These are phyloP conservation scores for Cephus pulcher DNA, from an alignment of 2,888 invertebrate genomes.

Conservation along the genomic window DNA sequence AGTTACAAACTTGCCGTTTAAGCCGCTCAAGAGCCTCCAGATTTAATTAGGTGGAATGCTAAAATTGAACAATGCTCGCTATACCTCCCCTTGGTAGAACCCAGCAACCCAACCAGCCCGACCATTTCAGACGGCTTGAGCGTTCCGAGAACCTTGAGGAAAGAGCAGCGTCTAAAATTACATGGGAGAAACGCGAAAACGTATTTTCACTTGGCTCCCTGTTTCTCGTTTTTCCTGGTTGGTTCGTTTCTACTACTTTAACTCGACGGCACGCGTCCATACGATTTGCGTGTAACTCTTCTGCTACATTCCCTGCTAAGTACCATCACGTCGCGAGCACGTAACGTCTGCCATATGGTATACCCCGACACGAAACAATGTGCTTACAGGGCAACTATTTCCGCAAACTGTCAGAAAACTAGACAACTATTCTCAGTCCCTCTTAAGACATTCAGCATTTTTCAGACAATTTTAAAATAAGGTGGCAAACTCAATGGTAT, in stretches of 20 bases:
- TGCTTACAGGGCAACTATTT: no score
- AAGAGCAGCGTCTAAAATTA: background rate
- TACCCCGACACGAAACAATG: no score
- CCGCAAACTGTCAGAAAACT: background rate
- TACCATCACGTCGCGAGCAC: no score
- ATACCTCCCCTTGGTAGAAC: background rate
- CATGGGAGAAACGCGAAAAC: background rate
- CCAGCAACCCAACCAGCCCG: background rate
- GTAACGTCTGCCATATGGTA: no score
- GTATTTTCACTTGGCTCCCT: background rate
- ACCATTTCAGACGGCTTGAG: background rate
- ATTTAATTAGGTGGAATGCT: constrained; percentile 41
- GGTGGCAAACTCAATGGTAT: background rate
- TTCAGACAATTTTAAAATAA: background rate
- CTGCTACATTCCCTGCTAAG: no score
- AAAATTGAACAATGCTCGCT: constrained; percentile 8
- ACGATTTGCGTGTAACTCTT: no score
- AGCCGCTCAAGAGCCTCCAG: constrained; percentile 32
- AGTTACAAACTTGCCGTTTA: constrained; percentile 27
- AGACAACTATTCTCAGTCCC: background rate
- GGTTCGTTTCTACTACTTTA: no score
- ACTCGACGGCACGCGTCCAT: no score
- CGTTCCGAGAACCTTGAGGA: background rate
- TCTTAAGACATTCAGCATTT: background rate
- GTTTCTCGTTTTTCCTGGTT: no score